A percentile compares a stretch with the other conserved stretches of the same genome.
These are phyloP conservation scores for Gadopsis marmoratus DNA, from an alignment of 2,797 vertebrate genomes.

Conservation along the genomic window DNA sequence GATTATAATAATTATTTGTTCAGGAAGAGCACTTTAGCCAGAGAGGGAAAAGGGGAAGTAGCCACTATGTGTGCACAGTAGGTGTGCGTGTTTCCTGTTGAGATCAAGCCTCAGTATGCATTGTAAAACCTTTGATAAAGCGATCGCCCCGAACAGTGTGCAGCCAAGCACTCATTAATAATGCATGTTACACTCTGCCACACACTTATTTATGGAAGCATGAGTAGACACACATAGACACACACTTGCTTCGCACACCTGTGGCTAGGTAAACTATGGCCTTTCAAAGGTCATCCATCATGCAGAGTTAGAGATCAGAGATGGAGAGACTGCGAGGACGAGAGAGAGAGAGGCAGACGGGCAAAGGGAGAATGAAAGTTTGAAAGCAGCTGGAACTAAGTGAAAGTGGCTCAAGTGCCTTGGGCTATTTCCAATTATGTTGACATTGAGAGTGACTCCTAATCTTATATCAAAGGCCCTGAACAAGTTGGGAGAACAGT, in stretches of 20 bases:
- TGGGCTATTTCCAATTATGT: slow-evolving; percentile 47
- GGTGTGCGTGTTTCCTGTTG: slow-evolving; percentile 30
- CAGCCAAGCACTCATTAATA: slow-evolving; percentile 68
- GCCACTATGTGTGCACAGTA: neutral
- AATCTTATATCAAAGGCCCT: slow-evolving; percentile 43
- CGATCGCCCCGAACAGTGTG: slow-evolving; percentile 44
- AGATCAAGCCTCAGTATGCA: slow-evolving; percentile 39
- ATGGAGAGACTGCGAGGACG: neutral
- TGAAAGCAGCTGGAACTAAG: slow-evolving; percentile 46
- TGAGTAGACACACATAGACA: slow-evolving; percentile 29
- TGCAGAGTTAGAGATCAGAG: slow-evolving; percentile 30
- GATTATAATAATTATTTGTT: neutral
- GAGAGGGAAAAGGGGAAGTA: neutral
- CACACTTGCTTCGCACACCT: slow-evolving; percentile 55
- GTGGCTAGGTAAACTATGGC: slow-evolving; percentile 56
- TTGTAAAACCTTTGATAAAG: slow-evolving; percentile 68
- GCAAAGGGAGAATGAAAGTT: slow-evolving; percentile 39
- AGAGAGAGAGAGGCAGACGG: neutral
- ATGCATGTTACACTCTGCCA: slow-evolving; percentile 67
- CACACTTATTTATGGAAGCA: slow-evolving; percentile 67
- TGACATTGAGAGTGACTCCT: slow-evolving; percentile 50
- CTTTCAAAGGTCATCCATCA: slow-evolving; percentile 57
- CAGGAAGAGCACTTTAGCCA: neutral
- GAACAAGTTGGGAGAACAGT: slow-evolving; percentile 35
- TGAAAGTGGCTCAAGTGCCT: slow-evolving; percentile 41